Evolutionary conservation across 2,113 vertebrate species (phyloP).

Genomic region (Sakesphorus luctuosus): DNA sequence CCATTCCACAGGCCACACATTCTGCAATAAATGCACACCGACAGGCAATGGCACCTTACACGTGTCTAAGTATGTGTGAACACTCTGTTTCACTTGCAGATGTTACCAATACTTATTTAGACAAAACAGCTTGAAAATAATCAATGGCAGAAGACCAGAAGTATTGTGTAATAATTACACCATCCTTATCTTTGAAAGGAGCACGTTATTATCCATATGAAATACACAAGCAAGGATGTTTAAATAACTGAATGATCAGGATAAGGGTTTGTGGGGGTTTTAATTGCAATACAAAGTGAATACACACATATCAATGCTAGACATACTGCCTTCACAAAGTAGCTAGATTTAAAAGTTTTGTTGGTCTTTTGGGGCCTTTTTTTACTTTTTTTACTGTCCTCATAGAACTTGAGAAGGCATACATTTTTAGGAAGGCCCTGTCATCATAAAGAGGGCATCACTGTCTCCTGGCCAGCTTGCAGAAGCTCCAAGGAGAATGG

Average conservation of each 20-base stretch:
- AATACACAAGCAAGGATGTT: not conserved
- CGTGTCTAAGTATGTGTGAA: not conserved
- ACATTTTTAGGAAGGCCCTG: not conserved
- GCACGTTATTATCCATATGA: not conserved
- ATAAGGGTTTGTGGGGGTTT: not conserved
- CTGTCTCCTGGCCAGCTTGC: not conserved
- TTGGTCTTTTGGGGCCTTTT: not conserved
- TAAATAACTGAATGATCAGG: not conserved
- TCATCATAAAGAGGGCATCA: not conserved
- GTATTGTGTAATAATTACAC: not conserved
- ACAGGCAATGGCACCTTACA: not conserved
- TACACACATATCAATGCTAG: not conserved
- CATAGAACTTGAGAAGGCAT: not conserved
- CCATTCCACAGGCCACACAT: not conserved
- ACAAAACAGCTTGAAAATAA: not conserved
- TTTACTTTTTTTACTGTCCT: not conserved
- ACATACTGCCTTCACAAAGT: not conserved
- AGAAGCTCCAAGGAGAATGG: not conserved
- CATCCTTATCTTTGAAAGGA: not conserved
- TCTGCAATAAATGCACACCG: not conserved
- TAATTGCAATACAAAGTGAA: not conserved
- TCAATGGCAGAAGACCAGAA: not conserved
- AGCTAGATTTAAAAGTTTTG: not conserved
- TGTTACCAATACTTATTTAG: not conserved
- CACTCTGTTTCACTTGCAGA: not conserved